Base-by-base conservation (phyloP, 2,888 invertebrate genomes). In the Lycaena phlaeas region DNA sequence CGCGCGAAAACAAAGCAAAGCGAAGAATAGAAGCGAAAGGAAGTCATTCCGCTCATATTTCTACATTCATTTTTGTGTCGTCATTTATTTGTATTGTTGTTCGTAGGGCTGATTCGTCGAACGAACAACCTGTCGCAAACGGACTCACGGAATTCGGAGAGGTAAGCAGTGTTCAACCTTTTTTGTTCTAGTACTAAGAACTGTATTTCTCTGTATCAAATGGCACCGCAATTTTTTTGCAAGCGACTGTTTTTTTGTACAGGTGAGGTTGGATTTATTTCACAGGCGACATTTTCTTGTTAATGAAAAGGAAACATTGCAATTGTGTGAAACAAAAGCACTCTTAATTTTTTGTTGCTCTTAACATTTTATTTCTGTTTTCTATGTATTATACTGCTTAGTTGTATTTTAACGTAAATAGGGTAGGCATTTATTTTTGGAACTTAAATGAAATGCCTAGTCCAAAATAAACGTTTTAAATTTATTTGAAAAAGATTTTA, bases 101-200 rank as follows among this genome's bases (percentile, higher is more conserved):
- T 54, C 66, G 53, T 69, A 85, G 85, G 85, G 86, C 86, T 51
- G 86, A 87, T 64, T 86, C 86, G 14, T 79, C 86, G 47, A 81
- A 82, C 60, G 85, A 84, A 52, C 61, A 72, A 15, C 73, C 82
- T n/a, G 69, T 55, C 37, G 71, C 69, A 36, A 78, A 84, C 52
- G 85, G 86, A 43, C 76, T 86, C 45, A 81, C 82, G 40, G 77
- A 77, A 53, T 86, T 86, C 42, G 86, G 86, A 62, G 79, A 84
- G 82, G 86, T 86, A 68, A 78, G 78, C 9, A 42, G 26, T 27
- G 9, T 36, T 30, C 28, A 36, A 27, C 15, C n/a, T 18, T 11
- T 31, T 11, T 31, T 17, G 10, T n/a, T 18, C 3, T 31, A 31
- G 11, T 18, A 6, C 10, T 15, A 4, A 11, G 31, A 17, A 7